Conservation (phyloP, 2,113 vertebrate species). For the Burhinus bistriatus region DNA sequence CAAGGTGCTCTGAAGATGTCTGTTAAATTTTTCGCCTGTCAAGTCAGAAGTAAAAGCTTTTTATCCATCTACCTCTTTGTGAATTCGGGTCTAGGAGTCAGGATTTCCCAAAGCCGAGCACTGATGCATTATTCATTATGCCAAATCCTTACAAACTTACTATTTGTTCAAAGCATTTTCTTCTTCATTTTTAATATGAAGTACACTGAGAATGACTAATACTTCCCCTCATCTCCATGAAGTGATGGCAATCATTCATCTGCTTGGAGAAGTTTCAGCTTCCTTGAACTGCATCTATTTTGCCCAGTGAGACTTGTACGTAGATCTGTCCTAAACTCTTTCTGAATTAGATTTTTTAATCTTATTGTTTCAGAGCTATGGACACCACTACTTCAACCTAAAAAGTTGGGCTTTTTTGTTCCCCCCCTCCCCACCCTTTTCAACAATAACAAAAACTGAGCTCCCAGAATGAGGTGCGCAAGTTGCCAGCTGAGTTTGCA, state of each 20-base stretch:
- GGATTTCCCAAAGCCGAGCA: not conserved
- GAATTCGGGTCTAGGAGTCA: not conserved
- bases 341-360: not conserved
- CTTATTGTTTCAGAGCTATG: not conserved
- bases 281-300: not conserved
- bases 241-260: not conserved
- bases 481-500: not conserved
- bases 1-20: not conserved
- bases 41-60: not conserved
- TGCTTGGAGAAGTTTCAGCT: not conserved
- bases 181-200: not conserved
- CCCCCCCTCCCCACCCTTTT: accelerated
- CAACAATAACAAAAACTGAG: not conserved
- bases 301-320: not conserved
- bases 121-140: not conserved
- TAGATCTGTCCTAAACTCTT: not conserved
- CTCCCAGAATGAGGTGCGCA: not conserved
- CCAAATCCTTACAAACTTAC: not conserved
- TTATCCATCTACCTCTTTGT: not conserved
- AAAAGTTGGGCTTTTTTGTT: not conserved
- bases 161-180: not conserved
- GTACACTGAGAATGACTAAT: not conserved
- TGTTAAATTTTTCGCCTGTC: not conserved
- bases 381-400: not conserved
- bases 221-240: not conserved